Evolutionary conservation across 1,140 invertebrate species (phyloP).

Genomic region (Drosophila baimaii): DNA sequence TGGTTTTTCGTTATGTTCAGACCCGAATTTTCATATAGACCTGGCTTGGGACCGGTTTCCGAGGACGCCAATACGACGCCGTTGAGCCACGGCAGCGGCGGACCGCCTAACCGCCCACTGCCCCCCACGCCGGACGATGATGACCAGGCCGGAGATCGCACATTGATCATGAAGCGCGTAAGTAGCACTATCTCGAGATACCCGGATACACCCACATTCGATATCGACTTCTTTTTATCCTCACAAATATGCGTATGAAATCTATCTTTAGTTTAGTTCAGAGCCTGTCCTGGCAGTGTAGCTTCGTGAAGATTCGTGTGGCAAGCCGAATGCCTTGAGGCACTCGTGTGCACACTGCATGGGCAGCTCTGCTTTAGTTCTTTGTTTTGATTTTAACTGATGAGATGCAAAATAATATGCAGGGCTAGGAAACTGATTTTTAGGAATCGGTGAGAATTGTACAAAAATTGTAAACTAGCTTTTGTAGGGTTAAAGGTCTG

Average conservation of each 20-base stretch:
- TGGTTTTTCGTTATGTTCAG: slow-evolving; percentile 85
- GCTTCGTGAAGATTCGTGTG: too few relatives aligned
- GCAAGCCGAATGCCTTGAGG: too few relatives aligned
- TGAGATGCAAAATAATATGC: slow-evolving; percentile 34
- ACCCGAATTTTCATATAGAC: slow-evolving; percentile 95
- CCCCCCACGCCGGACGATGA: slow-evolving; percentile 97
- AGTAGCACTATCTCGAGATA: slow-evolving; percentile 81
- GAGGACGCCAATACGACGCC: slow-evolving; percentile 84
- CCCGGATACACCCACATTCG: background rate
- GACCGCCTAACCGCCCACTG: slow-evolving; percentile 94
- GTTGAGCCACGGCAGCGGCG: slow-evolving; percentile 86
- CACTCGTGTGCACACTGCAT: background rate
- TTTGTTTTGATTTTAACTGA: slow-evolving; percentile 49
- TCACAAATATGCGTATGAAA: slow-evolving; percentile 25
- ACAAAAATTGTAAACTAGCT: slow-evolving; percentile 77
- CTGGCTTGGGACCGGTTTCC: slow-evolving; percentile 87
- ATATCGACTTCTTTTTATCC: slow-evolving; percentile 20
- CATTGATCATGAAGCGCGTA: slow-evolving; percentile 95
- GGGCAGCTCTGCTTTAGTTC: slow-evolving; percentile 6
- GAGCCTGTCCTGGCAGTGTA: background rate
- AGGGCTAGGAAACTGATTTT: slow-evolving; percentile 20
- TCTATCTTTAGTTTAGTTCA: slow-evolving; percentile 64
- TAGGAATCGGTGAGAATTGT: slow-evolving; percentile 51
- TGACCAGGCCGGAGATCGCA: slow-evolving; percentile 90
- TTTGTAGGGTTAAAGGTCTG: slow-evolving; percentile 68